Evolutionary conservation across 2,113 vertebrate species (phyloP).

Genomic region (Athene cunicularia): DNA sequence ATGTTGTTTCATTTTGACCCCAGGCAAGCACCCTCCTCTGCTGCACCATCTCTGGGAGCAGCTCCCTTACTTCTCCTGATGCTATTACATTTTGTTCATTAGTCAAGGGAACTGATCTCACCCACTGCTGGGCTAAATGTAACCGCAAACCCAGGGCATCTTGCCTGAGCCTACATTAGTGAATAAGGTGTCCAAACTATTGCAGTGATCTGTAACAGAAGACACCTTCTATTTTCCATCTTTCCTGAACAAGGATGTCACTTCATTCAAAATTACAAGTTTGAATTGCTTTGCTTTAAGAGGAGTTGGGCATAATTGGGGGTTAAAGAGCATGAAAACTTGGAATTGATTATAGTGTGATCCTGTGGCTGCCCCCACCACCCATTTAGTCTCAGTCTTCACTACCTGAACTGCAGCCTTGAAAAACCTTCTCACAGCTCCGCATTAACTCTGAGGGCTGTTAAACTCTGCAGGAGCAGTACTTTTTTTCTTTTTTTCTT

Average conservation of each 20-base stretch:
- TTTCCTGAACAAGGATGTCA: neutral
- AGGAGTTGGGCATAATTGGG: neutral
- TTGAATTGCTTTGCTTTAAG: neutral
- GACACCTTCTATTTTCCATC: neutral
- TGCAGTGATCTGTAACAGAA: neutral
- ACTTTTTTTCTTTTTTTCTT: accelerated
- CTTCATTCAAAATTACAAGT: neutral
- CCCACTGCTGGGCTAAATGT: neutral
- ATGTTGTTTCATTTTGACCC: neutral
- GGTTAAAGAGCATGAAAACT: neutral
- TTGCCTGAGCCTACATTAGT: neutral
- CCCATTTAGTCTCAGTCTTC: neutral
- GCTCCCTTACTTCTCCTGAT: neutral
- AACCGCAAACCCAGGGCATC: neutral
- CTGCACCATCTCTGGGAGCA: neutral
- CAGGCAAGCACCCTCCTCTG: neutral
- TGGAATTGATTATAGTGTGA: neutral
- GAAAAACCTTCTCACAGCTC: neutral
- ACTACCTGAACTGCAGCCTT: neutral
- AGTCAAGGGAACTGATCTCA: neutral
- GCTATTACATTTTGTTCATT: neutral
- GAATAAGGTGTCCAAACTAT: neutral
- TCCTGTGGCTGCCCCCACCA: neutral
- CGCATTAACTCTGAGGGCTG: neutral
- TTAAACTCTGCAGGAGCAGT: neutral